These are phyloP conservation scores for Takifugu bimaculatus DNA, from an alignment of 2,113 vertebrate genomes.

Conservation along the genomic window DNA sequence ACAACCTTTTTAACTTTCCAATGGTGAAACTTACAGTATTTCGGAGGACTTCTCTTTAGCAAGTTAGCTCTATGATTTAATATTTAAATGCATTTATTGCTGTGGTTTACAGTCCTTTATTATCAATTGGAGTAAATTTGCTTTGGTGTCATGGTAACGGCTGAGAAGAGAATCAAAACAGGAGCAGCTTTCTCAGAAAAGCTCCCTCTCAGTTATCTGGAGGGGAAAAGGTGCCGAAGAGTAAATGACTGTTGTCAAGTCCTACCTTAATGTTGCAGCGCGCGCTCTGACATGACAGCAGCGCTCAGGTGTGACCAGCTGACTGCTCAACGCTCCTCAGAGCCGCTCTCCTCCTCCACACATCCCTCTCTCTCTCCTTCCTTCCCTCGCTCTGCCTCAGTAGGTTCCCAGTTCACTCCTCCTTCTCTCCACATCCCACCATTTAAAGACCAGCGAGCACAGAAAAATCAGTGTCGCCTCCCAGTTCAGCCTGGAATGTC, in stretches of 20 bases:
- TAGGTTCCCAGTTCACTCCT: constrained; percentile 26
- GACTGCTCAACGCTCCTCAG: constrained; percentile 36
- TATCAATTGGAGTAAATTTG: too few species aligned
- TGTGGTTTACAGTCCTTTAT: too few species aligned
- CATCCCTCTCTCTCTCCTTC: constrained; percentile 17
- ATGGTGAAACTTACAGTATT: too few species aligned
- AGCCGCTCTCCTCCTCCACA: constrained; percentile 24
- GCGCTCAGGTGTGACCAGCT: constrained; percentile 34
- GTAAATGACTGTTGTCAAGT: neutral
- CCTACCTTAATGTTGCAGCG: constrained; percentile 36
- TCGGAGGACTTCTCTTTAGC: too few species aligned
- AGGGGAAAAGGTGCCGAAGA: neutral
- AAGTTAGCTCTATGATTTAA: too few species aligned
- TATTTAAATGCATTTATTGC: too few species aligned
- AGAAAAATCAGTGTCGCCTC: constrained; percentile 50
- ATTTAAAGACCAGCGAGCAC: constrained; percentile 14
- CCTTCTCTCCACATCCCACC: constrained; percentile 28
- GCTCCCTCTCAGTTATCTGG: neutral
- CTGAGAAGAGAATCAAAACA: too few species aligned
- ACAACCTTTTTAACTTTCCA: too few species aligned
- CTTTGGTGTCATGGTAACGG: too few species aligned
- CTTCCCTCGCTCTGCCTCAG: constrained; percentile 8
- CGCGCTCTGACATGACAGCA: constrained; percentile 13
- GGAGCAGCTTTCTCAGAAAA: neutral
- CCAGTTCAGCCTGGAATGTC: constrained; percentile 12